Percentiles rank a stretch among this genome's conserved stretches.
These are phyloP conservation scores for Sandelia bainsii DNA, from an alignment of 2,797 vertebrate species.

Conservation along the genomic window DNA sequence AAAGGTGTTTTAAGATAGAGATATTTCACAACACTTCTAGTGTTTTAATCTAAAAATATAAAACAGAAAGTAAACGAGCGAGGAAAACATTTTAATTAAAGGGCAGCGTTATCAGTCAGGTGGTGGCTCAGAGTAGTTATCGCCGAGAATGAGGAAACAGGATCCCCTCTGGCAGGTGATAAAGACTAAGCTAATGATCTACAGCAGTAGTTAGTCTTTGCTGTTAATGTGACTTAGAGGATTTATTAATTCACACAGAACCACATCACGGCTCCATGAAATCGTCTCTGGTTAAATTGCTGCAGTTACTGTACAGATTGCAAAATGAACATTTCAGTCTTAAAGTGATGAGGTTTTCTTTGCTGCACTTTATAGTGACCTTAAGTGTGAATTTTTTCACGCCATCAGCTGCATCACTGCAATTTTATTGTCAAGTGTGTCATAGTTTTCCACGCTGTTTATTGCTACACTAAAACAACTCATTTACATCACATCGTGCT, in stretches of 20 bases:
- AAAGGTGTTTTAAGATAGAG: neutral
- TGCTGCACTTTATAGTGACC: neutral
- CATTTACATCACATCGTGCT: constrained; percentile 20
- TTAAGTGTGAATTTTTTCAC: neutral
- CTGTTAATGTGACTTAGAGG: constrained; percentile 33
- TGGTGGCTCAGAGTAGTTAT: constrained; percentile 29
- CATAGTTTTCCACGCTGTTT: neutral
- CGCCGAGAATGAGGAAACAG: constrained; percentile 8
- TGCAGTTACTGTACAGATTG: neutral
- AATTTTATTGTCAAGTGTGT: neutral
- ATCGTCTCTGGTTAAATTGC: constrained; percentile 13
- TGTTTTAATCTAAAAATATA: constrained; percentile 1
- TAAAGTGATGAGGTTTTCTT: neutral
- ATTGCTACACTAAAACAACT: neutral
- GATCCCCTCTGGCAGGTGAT: constrained; percentile 32
- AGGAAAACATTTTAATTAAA: constrained; percentile 42
- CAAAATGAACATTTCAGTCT: neutral
- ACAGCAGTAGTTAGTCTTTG: constrained; percentile 22
- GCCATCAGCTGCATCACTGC: neutral
- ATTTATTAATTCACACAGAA: constrained; percentile 31
- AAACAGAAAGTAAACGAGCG: constrained; percentile 3
- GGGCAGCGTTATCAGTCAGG: constrained; percentile 34
- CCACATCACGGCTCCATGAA: neutral
- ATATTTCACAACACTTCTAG: constrained; percentile 9
- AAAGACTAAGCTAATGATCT: constrained; percentile 25